These are phyloP conservation scores for Hoplodrina blanda DNA, from an alignment of 2,888 invertebrate species.

Conservation along the genomic window DNA sequence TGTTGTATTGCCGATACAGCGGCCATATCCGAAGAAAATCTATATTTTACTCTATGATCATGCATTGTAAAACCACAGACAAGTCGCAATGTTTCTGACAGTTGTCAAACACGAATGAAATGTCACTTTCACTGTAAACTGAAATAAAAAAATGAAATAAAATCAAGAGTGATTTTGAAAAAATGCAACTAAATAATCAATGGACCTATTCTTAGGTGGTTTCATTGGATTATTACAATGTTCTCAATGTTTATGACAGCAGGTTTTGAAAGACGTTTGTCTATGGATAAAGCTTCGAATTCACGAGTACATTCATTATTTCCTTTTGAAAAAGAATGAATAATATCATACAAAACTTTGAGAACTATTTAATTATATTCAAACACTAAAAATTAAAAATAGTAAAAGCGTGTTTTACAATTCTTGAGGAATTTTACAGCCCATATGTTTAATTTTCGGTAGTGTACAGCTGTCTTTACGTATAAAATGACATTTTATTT, in stretches of 20 bases:
- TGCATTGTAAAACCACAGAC: constrained; percentile 70
- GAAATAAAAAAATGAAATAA: background rate
- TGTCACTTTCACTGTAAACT: constrained; percentile 49
- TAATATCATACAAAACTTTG: background rate
- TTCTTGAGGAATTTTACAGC: background rate
- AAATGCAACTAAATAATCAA: background rate
- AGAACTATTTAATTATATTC: too few species aligned
- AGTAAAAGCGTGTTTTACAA: rapidly evolving
- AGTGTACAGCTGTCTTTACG: constrained; percentile 25
- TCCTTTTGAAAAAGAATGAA: background rate
- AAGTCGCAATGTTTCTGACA: constrained; percentile 65
- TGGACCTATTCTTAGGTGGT: rapidly evolving
- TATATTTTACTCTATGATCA: constrained; percentile 87
- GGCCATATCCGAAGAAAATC: constrained; percentile 90
- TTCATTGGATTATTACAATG: background rate
- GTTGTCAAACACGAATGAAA: constrained; percentile 61
- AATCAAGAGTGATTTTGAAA: background rate
- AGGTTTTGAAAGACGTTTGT: constrained; percentile 8
- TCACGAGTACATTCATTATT: background rate
- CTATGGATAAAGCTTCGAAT: constrained; percentile 23
- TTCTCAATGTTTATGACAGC: background rate
- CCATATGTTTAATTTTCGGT: background rate
- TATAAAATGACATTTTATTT: constrained; percentile 39
- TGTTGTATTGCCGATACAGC: constrained; percentile 90
- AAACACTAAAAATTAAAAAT: too few species aligned